Base-by-base conservation (phyloP, 2,888 invertebrate genomes). In the Acrobasis repandana region DNA sequence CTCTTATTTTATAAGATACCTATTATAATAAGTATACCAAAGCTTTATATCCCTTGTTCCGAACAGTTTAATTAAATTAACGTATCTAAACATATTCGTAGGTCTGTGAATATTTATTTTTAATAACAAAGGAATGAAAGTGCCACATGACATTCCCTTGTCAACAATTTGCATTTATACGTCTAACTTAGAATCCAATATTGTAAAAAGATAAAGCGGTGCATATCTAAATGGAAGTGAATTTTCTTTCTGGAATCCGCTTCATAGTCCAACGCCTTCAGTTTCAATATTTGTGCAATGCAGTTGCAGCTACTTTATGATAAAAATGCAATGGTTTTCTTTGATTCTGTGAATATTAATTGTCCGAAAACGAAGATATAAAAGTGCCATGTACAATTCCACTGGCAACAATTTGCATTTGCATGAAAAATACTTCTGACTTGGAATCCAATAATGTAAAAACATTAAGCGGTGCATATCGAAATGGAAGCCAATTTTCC, bases 401-500 rank as follows among this genome's bases (percentile, higher is more conserved):
- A 14, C 50, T 3, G 50, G 43, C 20, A 54, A 54, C 18, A 54
- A 34, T 54, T 52, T 54, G 36, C 36, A 38, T 54, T 52, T 14
- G 36, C 18, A 38, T 18, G 54, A 43, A 54, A 54, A 54, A 54
- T 54, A 54, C 15, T 6, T 38, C 18, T 9, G 28, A 54, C 20
- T 38, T 38, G 54, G 9, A 54, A 20, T 54, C 38, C 54, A 54
- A 54, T 54, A 54, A 18, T 16, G 52, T 18, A 15, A 38, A 18
- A 54, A 36, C 14, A 38, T 54, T 43, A 54, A 54, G 15, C 36
- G 38, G 14, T 54, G 54, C 38, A 54, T 54, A 54, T 54, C 20
- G 43, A 54, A 54, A 54, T 54, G 54, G 54, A 38, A 38, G 54
- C 54, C 54, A 54, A 54, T 54, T 54, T 38, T 54, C 52, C 36